Evolutionary conservation across 2,888 invertebrate genomes (phyloP).

Genomic region (Melieria crassipennis): DNA sequence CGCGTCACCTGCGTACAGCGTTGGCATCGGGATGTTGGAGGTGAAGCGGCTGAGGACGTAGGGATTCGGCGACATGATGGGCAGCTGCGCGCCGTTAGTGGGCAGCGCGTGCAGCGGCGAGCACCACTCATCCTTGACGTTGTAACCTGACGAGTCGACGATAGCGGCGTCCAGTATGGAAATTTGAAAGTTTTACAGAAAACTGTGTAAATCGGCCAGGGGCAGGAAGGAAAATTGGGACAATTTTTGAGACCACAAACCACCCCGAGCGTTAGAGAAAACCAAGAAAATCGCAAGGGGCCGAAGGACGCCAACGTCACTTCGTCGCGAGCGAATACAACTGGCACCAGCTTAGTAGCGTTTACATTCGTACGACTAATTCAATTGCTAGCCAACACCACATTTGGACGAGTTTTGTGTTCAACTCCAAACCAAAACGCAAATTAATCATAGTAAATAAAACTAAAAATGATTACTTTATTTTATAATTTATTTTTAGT

Average conservation of each 20-base stretch:
- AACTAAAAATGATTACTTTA: conserved; percentile 22
- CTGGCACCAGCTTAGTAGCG: not conserved
- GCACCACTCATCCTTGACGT: conserved; percentile 63
- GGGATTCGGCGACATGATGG: conserved; percentile 63
- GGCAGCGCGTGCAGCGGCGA: conserved; percentile 51
- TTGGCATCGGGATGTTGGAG: conserved; percentile 78
- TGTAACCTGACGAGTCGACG: conserved; percentile 49
- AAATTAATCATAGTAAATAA: conserved; percentile 20
- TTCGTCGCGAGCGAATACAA: conserved; percentile 15
- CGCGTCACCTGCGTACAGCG: conserved; percentile 78
- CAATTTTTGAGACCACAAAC: not conserved
- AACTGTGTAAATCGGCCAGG: conserved; percentile 1
- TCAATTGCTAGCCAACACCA: conserved; percentile 18
- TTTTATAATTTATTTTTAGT: conserved; percentile 24
- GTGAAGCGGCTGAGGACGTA: conserved; percentile 64
- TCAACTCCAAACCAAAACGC: not conserved
- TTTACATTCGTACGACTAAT: not conserved
- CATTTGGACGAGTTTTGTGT: not conserved
- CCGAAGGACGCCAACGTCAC: not conserved
- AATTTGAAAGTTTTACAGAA: not conserved
- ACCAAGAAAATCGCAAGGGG: not conserved
- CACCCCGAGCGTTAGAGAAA: conserved; percentile 13
- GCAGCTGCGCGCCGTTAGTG: conserved; percentile 52
- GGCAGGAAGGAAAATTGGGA: not conserved
- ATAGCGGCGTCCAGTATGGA: not conserved